phyloP scores from a whole-genome alignment of 2,888 invertebrate species.

The Cerastis leucographa region DNA sequence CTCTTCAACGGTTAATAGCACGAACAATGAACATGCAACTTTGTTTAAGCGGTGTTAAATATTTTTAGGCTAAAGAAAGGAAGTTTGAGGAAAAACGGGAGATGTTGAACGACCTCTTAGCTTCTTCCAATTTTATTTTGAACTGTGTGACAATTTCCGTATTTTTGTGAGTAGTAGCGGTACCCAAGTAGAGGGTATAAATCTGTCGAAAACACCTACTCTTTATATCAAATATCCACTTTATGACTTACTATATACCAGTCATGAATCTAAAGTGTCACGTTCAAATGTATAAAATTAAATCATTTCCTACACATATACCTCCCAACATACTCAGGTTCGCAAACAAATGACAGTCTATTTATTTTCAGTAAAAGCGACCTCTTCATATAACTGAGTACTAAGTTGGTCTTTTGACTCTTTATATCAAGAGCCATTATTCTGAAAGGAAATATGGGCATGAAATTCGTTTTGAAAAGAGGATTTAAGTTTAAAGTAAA shows the following conservation, averaged over 20 bases:
- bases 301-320: slow-evolving; percentile 22
- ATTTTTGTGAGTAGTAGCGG: not conserved
- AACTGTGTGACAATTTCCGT: not conserved
- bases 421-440: not conserved
- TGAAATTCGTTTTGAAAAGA: not conserved
- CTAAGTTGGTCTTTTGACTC: not conserved
- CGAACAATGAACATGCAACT: too few species aligned
- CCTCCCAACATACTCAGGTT: slow-evolving; percentile 14
- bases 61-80: too few species aligned
- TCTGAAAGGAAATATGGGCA: not conserved
- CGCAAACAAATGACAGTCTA: slow-evolving; percentile 24
- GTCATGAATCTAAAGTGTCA: not conserved
- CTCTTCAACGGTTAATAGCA: too few species aligned
- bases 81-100: too few species aligned
- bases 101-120: too few species aligned
- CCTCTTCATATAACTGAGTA: slow-evolving; percentile 1
- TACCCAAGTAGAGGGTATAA: too few species aligned
- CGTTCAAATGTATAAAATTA: slow-evolving; percentile 21
- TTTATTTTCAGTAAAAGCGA: slow-evolving; percentile 16
- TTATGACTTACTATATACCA: not conserved
- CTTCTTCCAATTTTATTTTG: not conserved
- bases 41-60: too few species aligned
- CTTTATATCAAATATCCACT: too few species aligned
- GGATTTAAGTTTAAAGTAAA: too few species aligned
- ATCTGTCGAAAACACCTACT: too few species aligned